Base-by-base conservation (phyloP, 2,888 invertebrate genomes). In the Megalurothrips usitatus region DNA sequence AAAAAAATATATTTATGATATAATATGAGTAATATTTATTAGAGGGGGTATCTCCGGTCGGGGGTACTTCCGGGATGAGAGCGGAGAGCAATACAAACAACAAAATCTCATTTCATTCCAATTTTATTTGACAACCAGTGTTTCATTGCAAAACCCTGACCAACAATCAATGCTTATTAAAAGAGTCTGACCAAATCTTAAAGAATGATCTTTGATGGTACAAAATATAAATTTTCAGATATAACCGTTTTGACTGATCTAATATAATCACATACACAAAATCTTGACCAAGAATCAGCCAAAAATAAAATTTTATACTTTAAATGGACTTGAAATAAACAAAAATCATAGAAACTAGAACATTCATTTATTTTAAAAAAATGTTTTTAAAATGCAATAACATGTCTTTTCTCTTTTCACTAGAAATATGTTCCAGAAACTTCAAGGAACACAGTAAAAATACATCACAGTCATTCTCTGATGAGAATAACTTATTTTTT, bases 251-350 rank as follows among this genome's bases (percentile, higher is more conserved):
- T 26, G 26, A 75, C 68, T 75, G 68, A 23, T 26, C 12, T 26
- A 75, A 75, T 26, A 75, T 75, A 26, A 75, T 26, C 23, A 75
- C 23, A 26, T 75, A 26, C 26, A 75, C 23, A 23, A 75, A 26
- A 75, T 9, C 26, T 26, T 26, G 23, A 75, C n/a, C 12, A 12
- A 26, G n/a, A 10, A 75, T 75, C 68, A 75, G 68, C 23, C 68
- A 75, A 75, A 75, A 75, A 75, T 75, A 75, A 75, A 23, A 75
- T 75, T 75, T 75, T 26, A 75, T 75, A 75, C 68, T 23, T 75
- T 26, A 23, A 75, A 23, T 58, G 19, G 17, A 58, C 19, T 19
- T 58, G 34, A 58, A 11, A 75, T 75, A 75, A 26, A 75, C 26
- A n/a, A 4, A 26, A 75, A 75, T 23, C 26, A 75, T 75, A 75